phyloP scores from a whole-genome alignment of 2,797 vertebrate species.

The Siniperca undulata region DNA sequence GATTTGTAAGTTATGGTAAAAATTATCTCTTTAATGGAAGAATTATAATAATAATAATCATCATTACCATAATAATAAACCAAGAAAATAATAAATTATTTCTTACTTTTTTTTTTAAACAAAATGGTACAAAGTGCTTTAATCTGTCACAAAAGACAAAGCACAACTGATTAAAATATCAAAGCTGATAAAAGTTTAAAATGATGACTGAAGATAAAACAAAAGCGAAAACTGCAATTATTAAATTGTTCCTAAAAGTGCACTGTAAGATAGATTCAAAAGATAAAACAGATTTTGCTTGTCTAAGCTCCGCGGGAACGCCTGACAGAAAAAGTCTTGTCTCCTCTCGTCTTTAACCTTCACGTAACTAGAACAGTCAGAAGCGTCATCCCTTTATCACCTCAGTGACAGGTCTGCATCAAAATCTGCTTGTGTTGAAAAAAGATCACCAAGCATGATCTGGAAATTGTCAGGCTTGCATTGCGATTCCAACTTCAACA shows the following conservation, averaged over 20 bases:
- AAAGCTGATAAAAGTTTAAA: slow-evolving; percentile 5
- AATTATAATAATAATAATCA: not conserved
- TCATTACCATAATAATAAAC: not conserved
- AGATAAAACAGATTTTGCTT: not conserved
- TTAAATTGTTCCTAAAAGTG: not conserved
- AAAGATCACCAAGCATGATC: not conserved
- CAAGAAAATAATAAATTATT: too few relatives aligned
- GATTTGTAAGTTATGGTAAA: not conserved
- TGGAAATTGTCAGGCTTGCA: not conserved
- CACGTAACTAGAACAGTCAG: not conserved
- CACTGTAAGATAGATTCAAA: not conserved
- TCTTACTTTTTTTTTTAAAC: not conserved
- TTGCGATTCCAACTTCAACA: too few relatives aligned
- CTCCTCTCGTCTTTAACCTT: not conserved
- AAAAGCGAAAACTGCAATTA: not conserved
- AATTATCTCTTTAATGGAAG: not conserved
- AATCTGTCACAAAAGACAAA: slow-evolving; percentile 2
- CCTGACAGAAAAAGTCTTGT: not conserved
- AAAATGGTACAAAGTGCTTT: not conserved
- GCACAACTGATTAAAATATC: not conserved
- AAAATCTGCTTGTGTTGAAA: not conserved
- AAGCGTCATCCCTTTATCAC: not conserved
- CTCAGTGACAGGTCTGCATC: slow-evolving; percentile 5
- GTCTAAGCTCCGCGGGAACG: not conserved
- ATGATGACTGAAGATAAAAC: not conserved